Evolutionary conservation across 2,113 vertebrate genomes (phyloP), one percentile per base, ranked within the genome.

Genomic region (Chloropsis hardwickii): DNA sequence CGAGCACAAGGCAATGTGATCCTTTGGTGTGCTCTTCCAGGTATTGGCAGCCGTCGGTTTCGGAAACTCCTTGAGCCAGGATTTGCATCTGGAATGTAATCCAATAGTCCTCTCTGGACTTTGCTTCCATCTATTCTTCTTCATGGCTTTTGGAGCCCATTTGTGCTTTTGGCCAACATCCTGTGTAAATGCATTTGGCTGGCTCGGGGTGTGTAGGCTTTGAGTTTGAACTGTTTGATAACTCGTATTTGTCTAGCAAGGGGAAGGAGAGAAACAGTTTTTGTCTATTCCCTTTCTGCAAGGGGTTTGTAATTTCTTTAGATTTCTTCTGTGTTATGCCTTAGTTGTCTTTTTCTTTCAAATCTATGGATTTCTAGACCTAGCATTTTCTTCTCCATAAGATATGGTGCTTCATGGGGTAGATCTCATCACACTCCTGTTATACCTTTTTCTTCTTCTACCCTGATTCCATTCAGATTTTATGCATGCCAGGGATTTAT

Each of bases 41-140:
- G 78, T 81, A 74, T 2, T 95, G 95, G 92, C 71, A 86, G 56
- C 56, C 88, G 73, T 90, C 47, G 72, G 56, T 15, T 66, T 88
- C 0, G 11, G 90, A 92, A 95, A 90, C 58, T 94, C 77, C 47
- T 21, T 12, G 82, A 86, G 91, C 94, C 92, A 92, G 86, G 83
- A 78, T 60, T 27, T 88, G 67, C 67, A 54, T 81, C 86, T 92
- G 91, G 80, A 96, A 64, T 81, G 82, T 86, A 88, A 95, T 73
- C 0, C 3, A 83, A 44, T 88, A 81, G 79, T 80, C 45, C 51
- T 97, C 56, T 50, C 64, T 88, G 76, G 82, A 42, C 58, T 51
- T 50, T 65, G 40, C 79, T 93, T 86, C 82, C 53, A 65, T 47
- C 72, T 37, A 1, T 94, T 95, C 60, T 45, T 70, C 81, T 80